A percentile compares a stretch with the other conserved stretches of the same genome.
Evolutionary conservation across 2,888 invertebrate genomes (phyloP).

Genomic region (Lycocerus yunnanus): DNA sequence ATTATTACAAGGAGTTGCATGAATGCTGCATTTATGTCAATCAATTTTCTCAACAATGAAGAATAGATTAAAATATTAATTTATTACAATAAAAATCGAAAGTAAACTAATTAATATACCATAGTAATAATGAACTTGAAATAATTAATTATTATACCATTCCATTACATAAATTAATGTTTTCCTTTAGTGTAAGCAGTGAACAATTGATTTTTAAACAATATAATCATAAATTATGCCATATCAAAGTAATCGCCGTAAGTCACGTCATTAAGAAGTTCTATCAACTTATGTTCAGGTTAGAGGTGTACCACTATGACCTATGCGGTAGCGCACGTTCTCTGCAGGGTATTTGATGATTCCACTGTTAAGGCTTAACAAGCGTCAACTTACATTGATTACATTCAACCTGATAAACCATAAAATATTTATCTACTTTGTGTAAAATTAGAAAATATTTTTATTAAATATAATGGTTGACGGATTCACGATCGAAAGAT

Average conservation of each 20-base stretch:
- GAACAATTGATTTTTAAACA: background rate
- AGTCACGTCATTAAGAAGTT: slow-evolving; percentile 27
- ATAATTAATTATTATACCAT: background rate
- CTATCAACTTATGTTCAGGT: slow-evolving; percentile 25
- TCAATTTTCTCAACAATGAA: background rate
- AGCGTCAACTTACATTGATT: slow-evolving; percentile 22
- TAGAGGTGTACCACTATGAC: slow-evolving; percentile 26
- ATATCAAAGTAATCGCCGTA: background rate
- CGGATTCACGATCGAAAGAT: background rate
- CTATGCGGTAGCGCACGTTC: slow-evolving; percentile 32
- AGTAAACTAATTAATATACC: background rate
- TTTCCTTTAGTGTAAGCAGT: background rate
- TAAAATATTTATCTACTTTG: background rate
- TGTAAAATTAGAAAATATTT: background rate
- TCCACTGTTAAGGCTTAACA: slow-evolving; percentile 18
- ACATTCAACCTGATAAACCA: slow-evolving; percentile 13
- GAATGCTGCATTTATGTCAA: background rate
- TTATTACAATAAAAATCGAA: background rate
- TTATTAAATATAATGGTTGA: background rate
- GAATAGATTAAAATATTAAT: background rate
- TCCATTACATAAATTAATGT: background rate
- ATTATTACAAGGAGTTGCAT: background rate
- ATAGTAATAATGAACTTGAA: background rate
- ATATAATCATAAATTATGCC: background rate
- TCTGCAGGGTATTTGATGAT: slow-evolving; percentile 24